Percentiles rank a stretch among this genome's conserved stretches.
Evolutionary conservation across 2,888 invertebrate species (phyloP).

Genomic region (Petrolisthes manimaculis): DNA sequence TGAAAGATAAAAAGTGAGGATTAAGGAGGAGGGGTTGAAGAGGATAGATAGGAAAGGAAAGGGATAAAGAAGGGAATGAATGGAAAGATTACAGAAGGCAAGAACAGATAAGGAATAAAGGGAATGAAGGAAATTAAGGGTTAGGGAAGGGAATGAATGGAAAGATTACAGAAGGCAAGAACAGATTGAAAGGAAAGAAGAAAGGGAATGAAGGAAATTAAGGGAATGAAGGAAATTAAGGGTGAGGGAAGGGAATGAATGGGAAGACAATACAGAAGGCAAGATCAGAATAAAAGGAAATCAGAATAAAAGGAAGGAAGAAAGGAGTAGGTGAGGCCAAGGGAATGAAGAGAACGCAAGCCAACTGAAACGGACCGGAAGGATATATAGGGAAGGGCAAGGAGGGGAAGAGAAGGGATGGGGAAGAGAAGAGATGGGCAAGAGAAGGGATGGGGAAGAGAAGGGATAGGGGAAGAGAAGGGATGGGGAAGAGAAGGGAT

Average conservation of each 20-base stretch:
- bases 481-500: background rate
- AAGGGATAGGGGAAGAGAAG: background rate
- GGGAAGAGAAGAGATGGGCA: background rate
- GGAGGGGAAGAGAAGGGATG: background rate
- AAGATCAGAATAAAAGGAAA: background rate
- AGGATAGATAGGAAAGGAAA: background rate
- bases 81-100: background rate
- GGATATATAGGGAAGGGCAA: background rate
- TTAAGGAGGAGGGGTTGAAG: too few relatives aligned
- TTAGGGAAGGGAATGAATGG: too few relatives aligned
- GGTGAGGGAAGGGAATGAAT: background rate
- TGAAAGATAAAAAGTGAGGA: too few relatives aligned
- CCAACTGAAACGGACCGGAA: background rate
- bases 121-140: too few relatives aligned
- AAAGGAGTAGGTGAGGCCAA: background rate
- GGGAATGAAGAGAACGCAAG: background rate
- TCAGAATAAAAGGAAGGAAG: background rate
- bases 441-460: slow-evolving; percentile 3
- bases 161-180: too few relatives aligned
- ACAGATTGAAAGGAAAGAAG: too few relatives aligned
- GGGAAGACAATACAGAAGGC: background rate
- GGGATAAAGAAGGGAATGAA: background rate
- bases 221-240: background rate
- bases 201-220: background rate
- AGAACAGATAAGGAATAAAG: background rate